Evolutionary conservation across 1,140 invertebrate genomes (phyloP).

Genomic region (Oscheius sp.): DNA sequence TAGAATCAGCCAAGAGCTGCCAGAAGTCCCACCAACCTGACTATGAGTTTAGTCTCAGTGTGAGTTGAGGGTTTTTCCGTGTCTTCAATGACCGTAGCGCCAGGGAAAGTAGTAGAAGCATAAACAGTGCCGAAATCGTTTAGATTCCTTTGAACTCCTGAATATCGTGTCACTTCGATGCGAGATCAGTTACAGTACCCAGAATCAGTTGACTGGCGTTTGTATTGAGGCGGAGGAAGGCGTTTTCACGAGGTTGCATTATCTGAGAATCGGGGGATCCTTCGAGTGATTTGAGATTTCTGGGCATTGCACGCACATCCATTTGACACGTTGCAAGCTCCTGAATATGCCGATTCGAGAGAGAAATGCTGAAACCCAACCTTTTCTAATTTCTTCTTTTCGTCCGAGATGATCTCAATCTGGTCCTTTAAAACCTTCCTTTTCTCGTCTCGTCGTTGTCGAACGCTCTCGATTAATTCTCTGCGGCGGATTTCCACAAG

Average conservation of each 20-base stretch:
- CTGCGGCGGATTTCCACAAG: slow-evolving; percentile 32
- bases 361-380: neutral
- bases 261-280: slow-evolving; percentile 8
- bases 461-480: slow-evolving; percentile 31
- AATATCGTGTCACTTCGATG: neutral
- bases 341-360: neutral
- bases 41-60: slow-evolving; percentile 4
- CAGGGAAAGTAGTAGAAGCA: slow-evolving; percentile 33
- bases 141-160: slow-evolving; percentile 19
- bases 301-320: slow-evolving; percentile 31
- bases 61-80: neutral
- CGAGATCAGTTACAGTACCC: neutral
- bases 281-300: slow-evolving; percentile 13
- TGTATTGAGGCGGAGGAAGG: slow-evolving; percentile 32
- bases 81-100: neutral
- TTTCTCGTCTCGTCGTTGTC: slow-evolving; percentile 33
- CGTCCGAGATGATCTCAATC: slow-evolving; percentile 31
- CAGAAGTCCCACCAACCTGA: slow-evolving; percentile 1
- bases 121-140: slow-evolving; percentile 28
- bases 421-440: slow-evolving; percentile 36
- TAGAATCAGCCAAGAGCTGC: too few species aligned
- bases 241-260: slow-evolving; percentile 29
- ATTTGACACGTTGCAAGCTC: slow-evolving; percentile 26
- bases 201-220: slow-evolving; percentile 15
- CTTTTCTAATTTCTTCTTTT: slow-evolving; percentile 38